Evolutionary conservation across 37 sponge, comb jelly and placozoan genomes (phyloP), one percentile per base, ranked within the genome.

Genomic region (Corticium candelabrum): DNA sequence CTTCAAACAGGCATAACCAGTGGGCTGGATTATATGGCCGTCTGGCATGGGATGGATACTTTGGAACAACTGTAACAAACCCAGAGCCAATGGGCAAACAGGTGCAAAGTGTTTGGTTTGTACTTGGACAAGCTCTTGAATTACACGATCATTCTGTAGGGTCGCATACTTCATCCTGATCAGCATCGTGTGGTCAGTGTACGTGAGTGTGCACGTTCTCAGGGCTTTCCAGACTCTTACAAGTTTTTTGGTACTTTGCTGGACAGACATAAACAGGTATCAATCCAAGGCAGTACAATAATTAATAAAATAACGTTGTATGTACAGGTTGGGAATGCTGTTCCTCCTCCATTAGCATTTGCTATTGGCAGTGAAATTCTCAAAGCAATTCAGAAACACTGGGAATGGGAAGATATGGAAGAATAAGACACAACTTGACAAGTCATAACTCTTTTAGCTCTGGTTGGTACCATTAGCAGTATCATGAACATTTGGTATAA

Each of bases 51-150:
- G 89, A 94, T 37, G 95, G 95, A 7, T 94, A 82, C 84, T 95
- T 90, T 79, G 85, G 89, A 36, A 95, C 96, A 34, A 95, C 96
- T 31, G 86, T 95, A 41, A 95, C 96, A 73, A 95, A 95, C 80
- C 96, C 92, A 31, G 92, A 95, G 50, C 96, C 92, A 39, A 91
- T 91, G 96, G 96, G 96, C 34, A 95, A 95, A 84, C 96, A 95
- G 87, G 96, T 85, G 15, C 41, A 27, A 3, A 29, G 83, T 15
- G 41, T 1, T 31, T 35, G 33, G 34, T 50, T 11, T 11, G 62
- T 27, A 27, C 21, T 37, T 0, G 29, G 2, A 40, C 35, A 50
- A 39, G 40, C 2, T 79, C 29, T 39, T 0, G 2, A 38, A 0
- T 3, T 2, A 3, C 43, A 7, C 43, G 39, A 21, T 81, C 2